Percentiles rank a stretch among this genome's conserved stretches.
Evolutionary conservation across 1,140 invertebrate species (phyloP).

Genomic region (Drosophila tani): DNA sequence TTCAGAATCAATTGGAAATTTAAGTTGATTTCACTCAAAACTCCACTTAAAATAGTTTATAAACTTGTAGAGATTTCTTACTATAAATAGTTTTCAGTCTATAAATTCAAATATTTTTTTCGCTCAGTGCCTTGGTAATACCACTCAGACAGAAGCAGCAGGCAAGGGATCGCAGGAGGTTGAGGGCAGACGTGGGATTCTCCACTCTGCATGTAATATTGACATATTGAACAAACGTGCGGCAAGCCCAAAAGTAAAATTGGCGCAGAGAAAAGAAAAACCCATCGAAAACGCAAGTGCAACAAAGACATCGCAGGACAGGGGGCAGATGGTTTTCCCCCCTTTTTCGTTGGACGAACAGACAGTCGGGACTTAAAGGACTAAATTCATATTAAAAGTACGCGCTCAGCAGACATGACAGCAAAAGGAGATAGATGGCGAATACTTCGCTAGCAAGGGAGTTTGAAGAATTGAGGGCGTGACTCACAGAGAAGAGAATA

Average conservation of each 20-base stretch:
- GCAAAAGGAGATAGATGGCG: constrained; percentile 31
- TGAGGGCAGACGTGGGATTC: constrained; percentile 46
- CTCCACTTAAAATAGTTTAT: too few relatives aligned
- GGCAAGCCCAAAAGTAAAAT: constrained; percentile 63
- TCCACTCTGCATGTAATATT: constrained; percentile 73
- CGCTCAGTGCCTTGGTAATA: constrained; percentile 44
- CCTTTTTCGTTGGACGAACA: constrained; percentile 24
- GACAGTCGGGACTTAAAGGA: constrained; percentile 72
- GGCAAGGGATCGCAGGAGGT: constrained; percentile 12
- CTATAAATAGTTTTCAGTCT: background rate
- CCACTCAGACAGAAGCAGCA: constrained; percentile 55
- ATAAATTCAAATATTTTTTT: background rate
- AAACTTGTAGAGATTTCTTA: background rate
- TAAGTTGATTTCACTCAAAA: background rate
- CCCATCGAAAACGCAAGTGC: constrained; percentile 65
- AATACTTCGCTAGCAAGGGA: background rate
- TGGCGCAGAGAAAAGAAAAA: constrained; percentile 46
- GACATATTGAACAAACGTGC: constrained; percentile 83
- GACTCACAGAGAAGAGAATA: background rate
- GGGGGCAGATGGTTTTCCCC: background rate
- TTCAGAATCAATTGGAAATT: background rate
- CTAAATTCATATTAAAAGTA: constrained; percentile 83
- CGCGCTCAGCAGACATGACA: constrained; percentile 73
- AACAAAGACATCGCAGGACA: constrained; percentile 50
- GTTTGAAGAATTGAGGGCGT: constrained; percentile 8